Evolutionary conservation across 1,140 invertebrate genomes (phyloP), one percentile per base, ranked within the genome.

Genomic region (Ganaspis sp.): DNA sequence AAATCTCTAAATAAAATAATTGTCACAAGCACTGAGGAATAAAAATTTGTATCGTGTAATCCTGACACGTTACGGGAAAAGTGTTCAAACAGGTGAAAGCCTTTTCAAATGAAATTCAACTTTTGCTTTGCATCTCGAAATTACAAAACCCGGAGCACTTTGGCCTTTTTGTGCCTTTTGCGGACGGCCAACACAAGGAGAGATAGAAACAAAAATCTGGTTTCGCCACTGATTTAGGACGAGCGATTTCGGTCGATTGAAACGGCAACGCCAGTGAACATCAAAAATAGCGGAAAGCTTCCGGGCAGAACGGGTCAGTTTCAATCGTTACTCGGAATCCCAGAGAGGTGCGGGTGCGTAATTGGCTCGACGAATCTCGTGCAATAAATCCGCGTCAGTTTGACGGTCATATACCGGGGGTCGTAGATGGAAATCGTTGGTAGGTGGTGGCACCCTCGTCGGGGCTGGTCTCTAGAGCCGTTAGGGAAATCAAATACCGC

Each of bases 401-500:
- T 78, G 76, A 78, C 58, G 58, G 58, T 11, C 76, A 76, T 81
- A 75, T 76, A 74, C 74, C 69, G 69, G 23, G 23, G 23, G 58
- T 64, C 11, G 74, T 81, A 72, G 80, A 81, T 81, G 76, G 77
- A 81, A 81, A 81, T 81, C 76, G 80, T 70, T 78, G 64, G 73
- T 75, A 76, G 75, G 79, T 71, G 73, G 75, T 74, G 72, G 75
- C 70, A 71, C 75, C 79, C 75, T 80, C 79, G 40, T 74, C 70
- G 72, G 74, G 73, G 64, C 34, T 76, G 49, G 53, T 70, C 72
- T 75, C 73, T 74, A 72, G 74, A 74, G 79, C 80, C 81, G 81
- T 82, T 82, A 80, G 81, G 81, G 78, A 82, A 82, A 82, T 82
- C 81, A 82, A 82, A 82, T 80, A 76, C 81, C 69, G 76, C 76